Conservation (phyloP, 2,797 vertebrate species). For the Harpagifer antarcticus region DNA sequence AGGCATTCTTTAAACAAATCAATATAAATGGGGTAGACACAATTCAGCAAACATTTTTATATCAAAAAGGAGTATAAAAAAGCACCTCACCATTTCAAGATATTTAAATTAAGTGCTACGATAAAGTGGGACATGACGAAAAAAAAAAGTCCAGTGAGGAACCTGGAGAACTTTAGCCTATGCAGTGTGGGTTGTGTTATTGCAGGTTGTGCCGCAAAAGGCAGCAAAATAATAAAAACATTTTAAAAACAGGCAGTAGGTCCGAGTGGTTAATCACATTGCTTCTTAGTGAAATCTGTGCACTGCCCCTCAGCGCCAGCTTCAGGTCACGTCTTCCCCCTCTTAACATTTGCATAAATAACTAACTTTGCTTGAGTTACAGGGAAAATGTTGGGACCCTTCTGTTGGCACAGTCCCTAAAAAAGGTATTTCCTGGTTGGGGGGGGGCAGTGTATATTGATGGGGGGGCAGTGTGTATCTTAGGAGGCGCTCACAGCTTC, state of each 20-base stretch:
- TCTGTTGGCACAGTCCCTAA: slow-evolving; percentile 7
- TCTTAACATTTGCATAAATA: slow-evolving; percentile 68
- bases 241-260: slow-evolving; percentile 31
- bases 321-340: slow-evolving; percentile 6
- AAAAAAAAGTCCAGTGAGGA: slow-evolving; percentile 37
- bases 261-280: slow-evolving; percentile 62
- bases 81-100: slow-evolving; percentile 51
- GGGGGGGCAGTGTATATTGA: slow-evolving; percentile 3
- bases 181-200: slow-evolving; percentile 41
- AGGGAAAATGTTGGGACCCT: slow-evolving; percentile 14
- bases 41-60: not conserved
- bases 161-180: slow-evolving; percentile 15
- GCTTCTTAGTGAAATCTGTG: slow-evolving; percentile 9
- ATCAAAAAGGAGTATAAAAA: slow-evolving; percentile 4
- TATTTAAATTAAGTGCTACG: slow-evolving; percentile 67
- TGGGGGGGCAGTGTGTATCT: slow-evolving; percentile 22
- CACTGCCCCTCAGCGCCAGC: slow-evolving; percentile 13
- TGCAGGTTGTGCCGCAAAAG: slow-evolving; percentile 23
- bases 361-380: slow-evolving; percentile 30
- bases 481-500: slow-evolving; percentile 84
- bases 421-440: slow-evolving; percentile 8
- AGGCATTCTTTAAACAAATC: slow-evolving; percentile 11
- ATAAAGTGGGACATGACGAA: slow-evolving; percentile 37
- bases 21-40: not conserved
- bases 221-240: not conserved